phyloP scores from a whole-genome alignment of 2,797 vertebrate genomes.

The Acanthurus lineatus region DNA sequence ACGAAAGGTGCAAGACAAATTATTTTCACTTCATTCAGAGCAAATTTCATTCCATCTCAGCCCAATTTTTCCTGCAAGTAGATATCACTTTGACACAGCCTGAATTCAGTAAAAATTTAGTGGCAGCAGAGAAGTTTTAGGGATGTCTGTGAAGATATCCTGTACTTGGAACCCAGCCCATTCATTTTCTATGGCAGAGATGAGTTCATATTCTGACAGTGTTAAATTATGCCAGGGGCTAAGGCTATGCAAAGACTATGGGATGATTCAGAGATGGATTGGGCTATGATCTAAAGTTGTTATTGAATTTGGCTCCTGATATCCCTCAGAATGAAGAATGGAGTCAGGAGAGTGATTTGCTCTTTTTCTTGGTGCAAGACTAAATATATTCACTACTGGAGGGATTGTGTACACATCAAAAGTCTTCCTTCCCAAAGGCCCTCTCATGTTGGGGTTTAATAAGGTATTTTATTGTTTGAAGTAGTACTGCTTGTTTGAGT shows the following conservation, averaged over 20 bases:
- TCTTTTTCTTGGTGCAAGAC: conserved; percentile 65
- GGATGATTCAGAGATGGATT: conserved; percentile 80
- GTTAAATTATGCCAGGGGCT: conserved; percentile 77
- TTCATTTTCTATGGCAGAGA: conserved; percentile 76
- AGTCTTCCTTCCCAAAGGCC: conserved; percentile 78
- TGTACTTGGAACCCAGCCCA: conserved; percentile 74
- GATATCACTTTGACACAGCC: conserved; percentile 38
- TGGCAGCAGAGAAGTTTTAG: conserved; percentile 52
- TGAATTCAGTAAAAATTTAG: conserved; percentile 46
- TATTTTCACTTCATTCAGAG: conserved; percentile 38
- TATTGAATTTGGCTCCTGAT: conserved; percentile 80
- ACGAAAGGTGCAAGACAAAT: conserved; percentile 35
- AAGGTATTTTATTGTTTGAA: conserved; percentile 85
- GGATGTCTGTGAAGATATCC: conserved; percentile 68
- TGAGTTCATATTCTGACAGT: conserved; percentile 76
- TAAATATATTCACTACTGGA: conserved; percentile 82
- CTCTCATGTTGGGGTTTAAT: conserved; percentile 80
- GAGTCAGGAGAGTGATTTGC: conserved; percentile 74
- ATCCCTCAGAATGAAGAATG: conserved; percentile 73
- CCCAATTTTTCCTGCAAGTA: conserved; percentile 9
- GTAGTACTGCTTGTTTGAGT: conserved; percentile 78
- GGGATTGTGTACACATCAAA: conserved; percentile 82
- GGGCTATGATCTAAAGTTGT: conserved; percentile 76
- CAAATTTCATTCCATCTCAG: conserved; percentile 25
- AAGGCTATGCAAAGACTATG: conserved; percentile 78